Base-by-base conservation (phyloP, 2,888 invertebrate genomes). In the Pterostichus madidus region DNA sequence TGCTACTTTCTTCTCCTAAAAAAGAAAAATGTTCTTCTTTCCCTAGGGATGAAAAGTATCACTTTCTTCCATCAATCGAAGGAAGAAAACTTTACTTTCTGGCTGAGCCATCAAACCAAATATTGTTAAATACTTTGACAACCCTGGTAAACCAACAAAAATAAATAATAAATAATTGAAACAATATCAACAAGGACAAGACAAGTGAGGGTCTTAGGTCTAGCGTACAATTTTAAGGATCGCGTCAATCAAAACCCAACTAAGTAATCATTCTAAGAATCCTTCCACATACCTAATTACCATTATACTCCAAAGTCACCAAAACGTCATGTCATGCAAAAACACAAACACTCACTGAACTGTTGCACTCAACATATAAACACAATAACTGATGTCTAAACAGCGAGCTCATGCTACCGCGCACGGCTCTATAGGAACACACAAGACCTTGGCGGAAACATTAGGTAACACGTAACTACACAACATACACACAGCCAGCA, bases 381-480 rank as follows among this genome's bases (percentile, higher is more conserved):
- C 35, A 64, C 32, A 32, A 31, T 6, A 64, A 49, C 49, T 49
- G 49, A n/a, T 10, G 13, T 11, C 11, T 4, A 4, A 10, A n/a
- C 49, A n/a, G 8, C 11, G 11, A 10, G n/a, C n/a, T 2, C 49
- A 49, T 2, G 13, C 49, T n/a, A 11, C 11, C n/a, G 49, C 49
- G 11, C 49, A 49, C 31, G n/a, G n/a, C n/a, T n/a, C n/a, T 10
- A 64, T 13, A 64, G 32, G n/a, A 32, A 32, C 64, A 35, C 31
- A 39, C 64, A 32, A 32, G 64, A 64, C 64, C 64, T 64, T 64
- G 64, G 35, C 64, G 35, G 13, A n/a, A 11, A 64, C 64, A 64
- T 64, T 64, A 49, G 49, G 49, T 49, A 49, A 49, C 49, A 64
- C 35, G 32, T 64, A 64, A 64, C 64, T 56, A 59, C n/a, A n/a